Percentiles rank a stretch among this genome's conserved stretches.
Evolutionary conservation across 2,888 invertebrate genomes (phyloP).

Genomic region (Thymelicus sylvestris): DNA sequence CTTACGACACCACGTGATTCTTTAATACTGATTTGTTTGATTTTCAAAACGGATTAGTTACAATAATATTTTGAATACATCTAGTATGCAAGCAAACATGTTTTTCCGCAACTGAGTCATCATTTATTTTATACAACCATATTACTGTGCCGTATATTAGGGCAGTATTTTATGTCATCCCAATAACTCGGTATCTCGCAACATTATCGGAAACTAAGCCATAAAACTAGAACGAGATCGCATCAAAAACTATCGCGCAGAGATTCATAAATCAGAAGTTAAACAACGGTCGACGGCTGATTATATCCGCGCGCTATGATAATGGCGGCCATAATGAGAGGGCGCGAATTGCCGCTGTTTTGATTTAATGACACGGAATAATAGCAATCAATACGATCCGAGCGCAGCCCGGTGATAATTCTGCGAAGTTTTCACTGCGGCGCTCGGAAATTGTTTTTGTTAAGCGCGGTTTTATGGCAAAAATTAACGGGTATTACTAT

Average conservation of each 20-base stretch:
- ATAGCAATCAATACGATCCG: slow-evolving; percentile 71
- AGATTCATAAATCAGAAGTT: slow-evolving; percentile 69
- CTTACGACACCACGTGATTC: too few relatives aligned
- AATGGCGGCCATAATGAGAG: slow-evolving; percentile 68
- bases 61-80: too few relatives aligned
- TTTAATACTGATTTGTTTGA: too few relatives aligned
- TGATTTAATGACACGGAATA: slow-evolving; percentile 80
- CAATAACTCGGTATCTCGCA: slow-evolving; percentile 40
- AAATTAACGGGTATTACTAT: slow-evolving; percentile 12
- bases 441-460: slow-evolving; percentile 26
- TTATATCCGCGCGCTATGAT: slow-evolving; percentile 68
- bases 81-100: not conserved
- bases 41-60: too few relatives aligned
- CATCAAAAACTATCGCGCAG: slow-evolving; percentile 69
- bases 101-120: not conserved
- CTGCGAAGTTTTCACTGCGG: slow-evolving; percentile 34
- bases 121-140: not conserved
- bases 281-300: slow-evolving; percentile 64
- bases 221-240: slow-evolving; percentile 71
- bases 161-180: slow-evolving; percentile 22
- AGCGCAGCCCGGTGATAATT: slow-evolving; percentile 26
- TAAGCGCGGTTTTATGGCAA: slow-evolving; percentile 6
- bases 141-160: not conserved
- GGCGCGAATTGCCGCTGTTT: slow-evolving; percentile 66
- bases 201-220: slow-evolving; percentile 56